These are phyloP conservation scores for Linepithema humile DNA, from an alignment of 1,140 invertebrate species.

Conservation along the genomic window DNA sequence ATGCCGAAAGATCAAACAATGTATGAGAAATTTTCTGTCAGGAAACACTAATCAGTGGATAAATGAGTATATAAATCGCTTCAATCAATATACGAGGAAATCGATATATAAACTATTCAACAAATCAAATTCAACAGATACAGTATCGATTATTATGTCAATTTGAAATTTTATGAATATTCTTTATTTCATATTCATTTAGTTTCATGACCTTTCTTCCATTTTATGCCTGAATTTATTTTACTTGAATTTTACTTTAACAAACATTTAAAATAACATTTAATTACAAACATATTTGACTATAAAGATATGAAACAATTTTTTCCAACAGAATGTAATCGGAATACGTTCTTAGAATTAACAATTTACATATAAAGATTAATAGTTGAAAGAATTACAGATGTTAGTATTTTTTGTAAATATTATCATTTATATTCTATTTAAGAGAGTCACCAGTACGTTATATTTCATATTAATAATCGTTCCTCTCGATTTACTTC, in stretches of 20 bases:
- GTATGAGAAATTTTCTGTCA: not conserved
- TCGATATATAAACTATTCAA: no score
- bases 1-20: not conserved
- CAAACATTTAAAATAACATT: not conserved
- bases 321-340: not conserved
- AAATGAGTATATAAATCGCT: not conserved
- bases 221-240: slow-evolving; percentile 1
- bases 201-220: no score
- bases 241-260: not conserved
- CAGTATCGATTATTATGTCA: not conserved
- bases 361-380: not conserved
- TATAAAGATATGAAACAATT: slow-evolving; percentile 7
- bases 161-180: not conserved
- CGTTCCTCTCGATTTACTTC: slow-evolving; percentile 12
- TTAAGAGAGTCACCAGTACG: slow-evolving; percentile 42
- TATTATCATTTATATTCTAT: slow-evolving; percentile 34
- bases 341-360: not conserved
- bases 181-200: no score
- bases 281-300: not conserved
- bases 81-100: no score
- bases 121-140: not conserved
- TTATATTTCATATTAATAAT: slow-evolving; percentile 62
- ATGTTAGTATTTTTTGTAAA: slow-evolving; percentile 32
- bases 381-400: slow-evolving; percentile 16
- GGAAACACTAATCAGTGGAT: not conserved